Percentiles rank a stretch among this genome's conserved stretches.
These are phyloP conservation scores for Desoria tigrina DNA, from an alignment of 2,888 invertebrate species.

Conservation along the genomic window DNA sequence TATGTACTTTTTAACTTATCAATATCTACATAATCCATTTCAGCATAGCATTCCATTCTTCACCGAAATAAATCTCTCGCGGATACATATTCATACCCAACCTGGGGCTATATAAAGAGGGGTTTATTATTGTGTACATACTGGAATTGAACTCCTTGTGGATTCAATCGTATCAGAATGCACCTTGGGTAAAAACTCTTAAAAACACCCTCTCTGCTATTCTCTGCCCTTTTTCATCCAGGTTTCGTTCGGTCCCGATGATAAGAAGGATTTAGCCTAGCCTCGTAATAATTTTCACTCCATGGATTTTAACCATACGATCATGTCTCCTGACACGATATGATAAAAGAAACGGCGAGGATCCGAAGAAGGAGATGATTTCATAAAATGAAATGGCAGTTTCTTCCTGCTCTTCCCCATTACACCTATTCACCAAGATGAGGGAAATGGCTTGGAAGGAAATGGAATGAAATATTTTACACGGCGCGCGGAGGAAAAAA, in stretches of 20 bases:
- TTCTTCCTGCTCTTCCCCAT: slow-evolving; percentile 14
- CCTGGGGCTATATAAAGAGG: too few relatives aligned
- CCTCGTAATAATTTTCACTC: slow-evolving; percentile 15
- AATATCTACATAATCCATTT: too few relatives aligned
- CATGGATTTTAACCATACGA: slow-evolving; percentile 23
- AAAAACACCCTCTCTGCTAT: neutral
- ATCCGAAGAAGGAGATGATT: slow-evolving; percentile 7
- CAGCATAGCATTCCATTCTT: too few relatives aligned
- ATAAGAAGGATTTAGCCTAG: neutral
- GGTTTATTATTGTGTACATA: too few relatives aligned
- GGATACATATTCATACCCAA: too few relatives aligned
- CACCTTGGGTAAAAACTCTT: too few relatives aligned
- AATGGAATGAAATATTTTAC: slow-evolving; percentile 3
- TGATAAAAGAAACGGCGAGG: neutral
- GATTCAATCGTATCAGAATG: too few relatives aligned
- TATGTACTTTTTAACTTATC: too few relatives aligned
- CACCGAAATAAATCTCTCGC: too few relatives aligned
- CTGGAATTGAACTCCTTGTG: too few relatives aligned
- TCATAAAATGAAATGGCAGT: slow-evolving; percentile 16
- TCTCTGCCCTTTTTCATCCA: neutral
- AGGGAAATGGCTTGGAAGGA: slow-evolving; percentile 24
- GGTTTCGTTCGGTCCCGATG: too few relatives aligned
- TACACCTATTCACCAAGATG: slow-evolving; percentile 14
- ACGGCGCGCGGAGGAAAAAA: slow-evolving; percentile 20
- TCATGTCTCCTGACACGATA: slow-evolving; percentile 8